These are phyloP conservation scores for Euplagia quadripunctaria DNA, from an alignment of 2,888 invertebrate genomes.

Conservation along the genomic window DNA sequence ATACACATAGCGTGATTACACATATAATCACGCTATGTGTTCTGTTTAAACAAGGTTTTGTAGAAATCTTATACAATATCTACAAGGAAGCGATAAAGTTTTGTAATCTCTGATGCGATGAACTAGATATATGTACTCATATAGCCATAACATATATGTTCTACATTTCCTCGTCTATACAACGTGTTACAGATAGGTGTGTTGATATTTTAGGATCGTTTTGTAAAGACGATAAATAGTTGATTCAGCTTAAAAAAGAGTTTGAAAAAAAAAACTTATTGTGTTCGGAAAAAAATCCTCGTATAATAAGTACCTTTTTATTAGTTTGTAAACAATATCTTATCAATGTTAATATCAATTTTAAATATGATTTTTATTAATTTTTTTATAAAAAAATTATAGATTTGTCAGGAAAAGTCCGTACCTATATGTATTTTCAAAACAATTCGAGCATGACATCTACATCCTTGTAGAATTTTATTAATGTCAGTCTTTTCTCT, in stretches of 20 bases:
- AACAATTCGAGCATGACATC: background rate
- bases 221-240: background rate
- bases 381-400: no score
- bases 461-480: background rate
- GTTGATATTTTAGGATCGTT: background rate
- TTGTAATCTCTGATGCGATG: constrained; percentile 36
- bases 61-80: constrained; percentile 28
- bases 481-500: background rate
- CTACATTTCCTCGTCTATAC: background rate
- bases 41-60: constrained; percentile 10
- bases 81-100: constrained; percentile 44
- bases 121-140: constrained; percentile 28
- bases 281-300: no score
- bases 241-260: background rate
- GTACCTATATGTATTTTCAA: background rate
- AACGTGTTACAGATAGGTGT: background rate
- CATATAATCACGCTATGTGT: background rate
- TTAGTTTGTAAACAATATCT: no score
- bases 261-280: background rate
- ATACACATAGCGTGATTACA: no score
- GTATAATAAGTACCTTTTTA: background rate
- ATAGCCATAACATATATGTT: constrained; percentile 19
- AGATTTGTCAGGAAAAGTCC: background rate
- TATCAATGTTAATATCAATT: background rate
- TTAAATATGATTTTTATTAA: background rate